These are phyloP conservation scores for Perizoma affinitatum DNA, from an alignment of 2,888 invertebrate genomes.

Conservation along the genomic window DNA sequence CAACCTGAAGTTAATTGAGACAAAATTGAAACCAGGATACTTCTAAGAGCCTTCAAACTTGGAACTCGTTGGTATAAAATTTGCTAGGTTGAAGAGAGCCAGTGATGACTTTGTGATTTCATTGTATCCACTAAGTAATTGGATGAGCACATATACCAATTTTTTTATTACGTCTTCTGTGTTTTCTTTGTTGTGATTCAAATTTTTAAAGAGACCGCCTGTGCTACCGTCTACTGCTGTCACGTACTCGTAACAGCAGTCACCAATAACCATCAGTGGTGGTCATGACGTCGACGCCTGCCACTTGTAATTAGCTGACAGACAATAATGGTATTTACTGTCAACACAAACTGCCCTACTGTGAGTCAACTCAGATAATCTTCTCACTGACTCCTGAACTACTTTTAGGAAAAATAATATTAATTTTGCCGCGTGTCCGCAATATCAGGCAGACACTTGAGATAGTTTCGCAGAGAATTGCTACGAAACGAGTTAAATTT, in stretches of 20 bases:
- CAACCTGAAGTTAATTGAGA: slow-evolving; percentile 72
- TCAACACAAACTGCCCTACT: no score
- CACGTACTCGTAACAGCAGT: no score
- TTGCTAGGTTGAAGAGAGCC: slow-evolving; percentile 24
- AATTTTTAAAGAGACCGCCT: no score
- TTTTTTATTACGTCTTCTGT: no score
- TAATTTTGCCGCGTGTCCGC: slow-evolving; percentile 14
- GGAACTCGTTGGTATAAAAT: slow-evolving; percentile 35
- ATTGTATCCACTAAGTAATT: neutral
- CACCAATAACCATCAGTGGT: no score
- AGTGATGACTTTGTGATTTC: neutral
- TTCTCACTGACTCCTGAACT: neutral
- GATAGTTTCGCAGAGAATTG: slow-evolving; percentile 22
- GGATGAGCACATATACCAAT: no score
- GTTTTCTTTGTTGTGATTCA: no score
- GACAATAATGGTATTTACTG: no score
- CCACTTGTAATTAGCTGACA: no score
- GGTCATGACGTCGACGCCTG: no score
- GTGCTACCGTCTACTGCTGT: no score
- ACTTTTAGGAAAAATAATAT: slow-evolving; percentile 4
- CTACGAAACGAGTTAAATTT: slow-evolving; percentile 16
- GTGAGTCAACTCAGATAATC: neutral
- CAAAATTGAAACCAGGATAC: slow-evolving; percentile 69
- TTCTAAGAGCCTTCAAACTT: slow-evolving; percentile 51
- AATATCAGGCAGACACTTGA: slow-evolving; percentile 23